Conservation (phyloP, 2,888 invertebrate genomes). For the Hemistola chrysoprasaria region DNA sequence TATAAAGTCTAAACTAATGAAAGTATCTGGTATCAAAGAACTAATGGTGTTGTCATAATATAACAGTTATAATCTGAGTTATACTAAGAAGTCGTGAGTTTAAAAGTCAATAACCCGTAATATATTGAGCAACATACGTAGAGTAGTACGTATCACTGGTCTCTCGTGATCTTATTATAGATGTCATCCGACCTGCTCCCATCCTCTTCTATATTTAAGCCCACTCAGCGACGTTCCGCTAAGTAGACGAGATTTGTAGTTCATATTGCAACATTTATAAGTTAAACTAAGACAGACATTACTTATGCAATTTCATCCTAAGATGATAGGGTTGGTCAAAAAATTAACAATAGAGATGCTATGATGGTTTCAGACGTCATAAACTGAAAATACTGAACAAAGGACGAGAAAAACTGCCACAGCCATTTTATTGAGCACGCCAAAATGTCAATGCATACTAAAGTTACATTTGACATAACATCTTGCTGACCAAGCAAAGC, state of each 20-base stretch:
- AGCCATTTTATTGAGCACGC: too few relatives aligned
- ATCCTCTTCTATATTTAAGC: slow-evolving; percentile 79
- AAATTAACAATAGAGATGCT: too few relatives aligned
- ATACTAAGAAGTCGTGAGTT: slow-evolving; percentile 19
- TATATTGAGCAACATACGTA: slow-evolving; percentile 65
- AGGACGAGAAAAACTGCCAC: too few relatives aligned
- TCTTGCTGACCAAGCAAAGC: too few relatives aligned
- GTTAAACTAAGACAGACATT: too few relatives aligned
- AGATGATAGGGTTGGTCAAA: too few relatives aligned
- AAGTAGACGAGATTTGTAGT: slow-evolving; percentile 50
- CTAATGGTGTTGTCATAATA: slow-evolving; percentile 11
- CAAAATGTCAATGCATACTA: too few relatives aligned
- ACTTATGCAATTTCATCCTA: too few relatives aligned
- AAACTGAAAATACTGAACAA: too few relatives aligned
- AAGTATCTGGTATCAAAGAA: slow-evolving; percentile 19
- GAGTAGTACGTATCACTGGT: slow-evolving; percentile 67
- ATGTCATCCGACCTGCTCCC: slow-evolving; percentile 79
- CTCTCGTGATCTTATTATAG: slow-evolving; percentile 80
- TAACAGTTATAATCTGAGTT: slow-evolving; percentile 9
- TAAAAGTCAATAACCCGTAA: slow-evolving; percentile 73
- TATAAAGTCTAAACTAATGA: slow-evolving; percentile 4
- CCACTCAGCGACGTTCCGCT: slow-evolving; percentile 56
- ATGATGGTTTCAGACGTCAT: too few relatives aligned
- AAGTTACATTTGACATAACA: too few relatives aligned
- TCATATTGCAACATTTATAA: slow-evolving; percentile 42